Conservation (phyloP, 1,140 invertebrate species). For the Diorhabda carinulata region DNA sequence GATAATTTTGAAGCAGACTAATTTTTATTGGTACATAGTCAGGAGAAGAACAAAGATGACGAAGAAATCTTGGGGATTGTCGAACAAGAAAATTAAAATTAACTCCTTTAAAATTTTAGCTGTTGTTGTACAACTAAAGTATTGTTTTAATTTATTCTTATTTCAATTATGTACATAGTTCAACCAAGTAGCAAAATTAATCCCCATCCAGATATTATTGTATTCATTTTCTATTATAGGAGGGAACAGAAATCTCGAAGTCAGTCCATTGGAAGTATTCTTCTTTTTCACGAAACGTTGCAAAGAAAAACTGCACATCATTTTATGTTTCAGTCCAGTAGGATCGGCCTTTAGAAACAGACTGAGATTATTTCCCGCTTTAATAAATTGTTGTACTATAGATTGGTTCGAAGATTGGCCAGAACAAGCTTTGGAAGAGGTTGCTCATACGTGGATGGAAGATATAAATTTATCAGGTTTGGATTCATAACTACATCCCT, state of each 20-base stretch:
- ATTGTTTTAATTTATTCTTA: no score
- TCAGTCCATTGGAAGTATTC: constrained; percentile 73
- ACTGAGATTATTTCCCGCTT: constrained; percentile 80
- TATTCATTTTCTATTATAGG: constrained; percentile 35
- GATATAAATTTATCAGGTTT: constrained; percentile 67
- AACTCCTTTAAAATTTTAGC: no score
- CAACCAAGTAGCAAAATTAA: no score
- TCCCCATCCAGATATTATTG: background rate
- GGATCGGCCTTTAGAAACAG: constrained; percentile 77
- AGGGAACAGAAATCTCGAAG: constrained; percentile 74
- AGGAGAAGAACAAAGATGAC: no score
- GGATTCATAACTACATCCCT: background rate
- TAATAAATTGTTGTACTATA: constrained; percentile 93
- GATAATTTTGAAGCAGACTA: no score
- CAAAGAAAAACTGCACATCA: constrained; percentile 81
- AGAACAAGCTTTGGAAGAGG: constrained; percentile 86
- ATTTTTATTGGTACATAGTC: no score
- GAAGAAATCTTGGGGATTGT: no score
- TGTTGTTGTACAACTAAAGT: no score
- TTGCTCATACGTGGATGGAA: constrained; percentile 76
- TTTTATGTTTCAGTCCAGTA: constrained; percentile 88
- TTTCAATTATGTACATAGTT: no score
- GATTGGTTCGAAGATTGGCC: constrained; percentile 95
- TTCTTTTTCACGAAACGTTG: constrained; percentile 82
- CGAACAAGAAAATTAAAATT: no score